Conservation (phyloP, 2,113 vertebrate species). For the Speoplatyrhinus poulsoni region DNA sequence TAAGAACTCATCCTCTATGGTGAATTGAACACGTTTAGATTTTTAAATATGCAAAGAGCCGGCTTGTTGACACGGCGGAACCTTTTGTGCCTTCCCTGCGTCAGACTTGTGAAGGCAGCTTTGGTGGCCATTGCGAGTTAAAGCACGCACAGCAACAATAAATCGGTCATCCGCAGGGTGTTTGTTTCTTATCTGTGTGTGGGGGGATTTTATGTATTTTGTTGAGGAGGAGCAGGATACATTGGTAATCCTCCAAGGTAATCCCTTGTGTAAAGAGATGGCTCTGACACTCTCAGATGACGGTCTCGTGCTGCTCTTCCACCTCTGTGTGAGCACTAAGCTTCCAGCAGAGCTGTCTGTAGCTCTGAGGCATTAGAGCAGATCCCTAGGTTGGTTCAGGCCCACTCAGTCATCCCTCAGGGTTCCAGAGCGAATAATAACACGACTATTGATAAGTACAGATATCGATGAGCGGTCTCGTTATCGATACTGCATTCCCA, state of each 20-base stretch:
- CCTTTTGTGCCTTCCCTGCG: background rate
- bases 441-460: no score
- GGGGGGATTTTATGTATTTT: background rate
- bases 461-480: no score
- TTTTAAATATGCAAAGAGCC: constrained; percentile 9
- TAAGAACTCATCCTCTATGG: constrained; percentile 6
- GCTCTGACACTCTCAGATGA: background rate
- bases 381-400: background rate
- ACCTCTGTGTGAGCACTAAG: background rate
- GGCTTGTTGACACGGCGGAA: background rate
- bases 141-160: background rate
- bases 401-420: no score
- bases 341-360: constrained; percentile 13
- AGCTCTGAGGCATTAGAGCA: background rate
- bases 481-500: no score
- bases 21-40: background rate
- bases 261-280: background rate
- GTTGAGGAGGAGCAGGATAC: background rate
- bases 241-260: background rate
- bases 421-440: no score
- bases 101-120: background rate
- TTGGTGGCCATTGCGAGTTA: background rate
- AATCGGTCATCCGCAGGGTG: background rate
- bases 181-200: background rate
- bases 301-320: background rate